Conservation (phyloP, 2,888 invertebrate genomes). For the Zonitis immaculata region DNA sequence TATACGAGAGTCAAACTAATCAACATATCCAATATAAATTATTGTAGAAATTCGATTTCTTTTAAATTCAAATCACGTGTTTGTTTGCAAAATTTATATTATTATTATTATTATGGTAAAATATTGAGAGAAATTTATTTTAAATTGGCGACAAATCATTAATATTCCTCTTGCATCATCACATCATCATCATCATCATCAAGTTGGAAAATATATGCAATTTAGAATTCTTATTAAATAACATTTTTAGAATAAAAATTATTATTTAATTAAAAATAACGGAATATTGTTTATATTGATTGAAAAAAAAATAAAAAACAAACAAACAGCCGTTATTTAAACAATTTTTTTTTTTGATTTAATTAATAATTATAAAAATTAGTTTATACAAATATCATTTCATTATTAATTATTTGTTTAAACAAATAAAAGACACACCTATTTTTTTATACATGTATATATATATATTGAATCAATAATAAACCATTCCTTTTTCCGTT, state of each 20-base stretch:
- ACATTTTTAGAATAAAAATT: no score
- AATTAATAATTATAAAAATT: background rate
- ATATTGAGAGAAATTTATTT: constrained; percentile 6
- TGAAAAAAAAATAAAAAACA: no score
- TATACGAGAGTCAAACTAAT: background rate
- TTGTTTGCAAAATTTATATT: background rate
- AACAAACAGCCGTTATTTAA: no score
- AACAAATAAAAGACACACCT: constrained; percentile 1
- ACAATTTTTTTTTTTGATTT: background rate
- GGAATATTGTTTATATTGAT: no score
- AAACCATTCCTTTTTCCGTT: background rate
- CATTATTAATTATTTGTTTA: background rate
- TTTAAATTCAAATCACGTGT: background rate
- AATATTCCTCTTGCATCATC: no score
- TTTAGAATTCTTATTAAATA: no score
- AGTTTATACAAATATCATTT: background rate
- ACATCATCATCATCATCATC: no score
- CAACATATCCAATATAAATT: background rate
- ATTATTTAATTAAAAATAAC: no score
- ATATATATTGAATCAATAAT: background rate
- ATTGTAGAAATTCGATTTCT: background rate
- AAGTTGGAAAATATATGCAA: no score
- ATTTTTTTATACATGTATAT: background rate
- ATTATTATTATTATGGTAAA: background rate
- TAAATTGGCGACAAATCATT: no score